Base-by-base conservation (phyloP, 2,797 vertebrate genomes). In the Falco cherrug region DNA sequence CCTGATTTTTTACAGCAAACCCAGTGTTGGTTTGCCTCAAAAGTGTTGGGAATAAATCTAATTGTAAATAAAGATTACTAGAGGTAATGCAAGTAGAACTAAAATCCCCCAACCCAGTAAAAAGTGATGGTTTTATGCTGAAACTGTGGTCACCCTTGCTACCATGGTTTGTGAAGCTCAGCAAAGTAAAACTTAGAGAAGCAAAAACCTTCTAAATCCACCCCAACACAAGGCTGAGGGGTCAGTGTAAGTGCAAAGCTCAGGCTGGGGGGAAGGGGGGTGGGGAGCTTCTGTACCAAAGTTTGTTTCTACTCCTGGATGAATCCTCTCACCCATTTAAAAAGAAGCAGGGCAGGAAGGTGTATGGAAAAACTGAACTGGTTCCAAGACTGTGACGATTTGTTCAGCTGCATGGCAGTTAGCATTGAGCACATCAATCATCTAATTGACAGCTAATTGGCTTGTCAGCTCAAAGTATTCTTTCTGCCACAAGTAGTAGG, bases 391-490 rank as follows among this genome's bases (percentile, higher is more conserved):
- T 37, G 33, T 29, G 65, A 11, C 33, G 35, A 5, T 31, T 51
- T 25, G 11, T 70, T 78, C 11, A 31, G 65, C 85, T 84, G 67
- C 60, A 65, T 15, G 15, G 5, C 17, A 8, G 53, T 67, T 31
- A 83, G 37, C 11, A 0, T 8, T 53, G 82, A 75, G 47, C 51
- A 75, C 59, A 73, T 70, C 70, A 48, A 3, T 24, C 91, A 73
- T 43, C 51, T 84, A 76, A 95, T 64, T 88, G 94, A 76, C 82
- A 75, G 35, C 13, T 89, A 65, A 92, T 50, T 83, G 81, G 41
- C 84, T 84, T 84, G 71, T 68, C 88, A 93, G 54, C 33, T 59
- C 73, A 33, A 79, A 90, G 65, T 69, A 82, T 22, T 73, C 28
- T 75, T 78, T 75, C 78, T 87, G 29, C 50, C 13, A 1, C 24